A percentile compares a stretch with the other conserved stretches of the same genome.
Evolutionary conservation across 2,113 vertebrate species (phyloP).

Genomic region (Chaetodon trifascialis): DNA sequence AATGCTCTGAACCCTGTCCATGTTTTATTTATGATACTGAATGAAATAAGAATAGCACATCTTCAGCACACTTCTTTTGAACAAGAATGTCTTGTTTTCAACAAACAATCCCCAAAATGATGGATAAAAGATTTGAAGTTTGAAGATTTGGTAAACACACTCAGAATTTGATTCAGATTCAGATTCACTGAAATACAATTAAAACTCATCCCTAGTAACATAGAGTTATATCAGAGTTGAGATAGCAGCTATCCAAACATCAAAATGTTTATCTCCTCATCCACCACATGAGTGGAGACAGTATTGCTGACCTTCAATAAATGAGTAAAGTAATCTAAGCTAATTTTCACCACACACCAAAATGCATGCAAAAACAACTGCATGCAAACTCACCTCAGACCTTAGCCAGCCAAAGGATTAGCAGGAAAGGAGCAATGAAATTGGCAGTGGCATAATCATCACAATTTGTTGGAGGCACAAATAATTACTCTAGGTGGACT

Average conservation of each 20-base stretch:
- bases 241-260: no score
- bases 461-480: constrained; percentile 23
- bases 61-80: neutral
- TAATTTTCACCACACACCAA: neutral
- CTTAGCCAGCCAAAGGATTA: constrained; percentile 9
- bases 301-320: neutral
- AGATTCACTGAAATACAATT: no score
- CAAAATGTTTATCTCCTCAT: neutral
- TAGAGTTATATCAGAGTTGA: neutral
- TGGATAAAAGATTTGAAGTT: neutral
- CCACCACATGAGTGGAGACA: neutral
- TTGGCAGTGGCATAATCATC: neutral
- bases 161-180: no score
- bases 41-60: neutral
- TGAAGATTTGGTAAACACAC: neutral
- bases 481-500: constrained; percentile 16
- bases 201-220: neutral
- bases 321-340: neutral
- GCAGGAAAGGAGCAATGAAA: neutral
- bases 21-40: neutral
- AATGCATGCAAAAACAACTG: neutral
- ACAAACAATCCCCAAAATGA: neutral
- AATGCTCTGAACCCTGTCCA: neutral
- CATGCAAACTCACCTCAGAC: neutral
- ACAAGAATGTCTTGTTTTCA: neutral